Evolutionary conservation across 2,888 invertebrate genomes (phyloP).

Genomic region (Drosophila demipolita): DNA sequence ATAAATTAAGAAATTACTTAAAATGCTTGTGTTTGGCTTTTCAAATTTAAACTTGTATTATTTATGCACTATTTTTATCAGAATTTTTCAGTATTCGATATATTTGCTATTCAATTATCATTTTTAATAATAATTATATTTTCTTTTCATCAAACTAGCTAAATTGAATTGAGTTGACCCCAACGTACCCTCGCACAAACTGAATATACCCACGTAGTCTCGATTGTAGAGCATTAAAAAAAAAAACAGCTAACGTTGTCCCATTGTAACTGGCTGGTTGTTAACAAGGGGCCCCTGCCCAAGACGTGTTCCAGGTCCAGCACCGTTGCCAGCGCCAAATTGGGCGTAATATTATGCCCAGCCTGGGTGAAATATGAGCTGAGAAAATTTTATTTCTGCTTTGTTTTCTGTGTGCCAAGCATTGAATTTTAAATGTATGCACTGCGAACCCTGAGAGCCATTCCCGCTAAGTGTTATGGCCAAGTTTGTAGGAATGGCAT

Average conservation of each 20-base stretch:
- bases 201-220: constrained; percentile 6
- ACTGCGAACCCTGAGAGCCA: constrained; percentile 45
- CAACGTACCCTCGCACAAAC: background rate
- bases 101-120: background rate
- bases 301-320: constrained; percentile 62
- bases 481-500: constrained; percentile 37
- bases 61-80: background rate
- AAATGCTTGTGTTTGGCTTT: background rate
- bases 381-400: constrained; percentile 76
- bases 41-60: background rate
- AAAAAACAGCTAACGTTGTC: constrained; percentile 65
- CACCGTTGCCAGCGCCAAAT: constrained; percentile 75
- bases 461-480: constrained; percentile 49
- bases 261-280: constrained; percentile 74
- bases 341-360: constrained; percentile 76
- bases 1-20: background rate
- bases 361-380: constrained; percentile 78
- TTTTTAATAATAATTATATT: background rate
- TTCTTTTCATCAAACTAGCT: background rate
- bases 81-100: background rate
- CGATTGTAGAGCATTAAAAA: constrained; percentile 27
- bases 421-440: constrained; percentile 59
- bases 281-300: constrained; percentile 74
- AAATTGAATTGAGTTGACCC: constrained; percentile 17
- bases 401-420: constrained; percentile 55